Conservation (phyloP, 2,888 invertebrate genomes). For the Xestobium rufovillosum region DNA sequence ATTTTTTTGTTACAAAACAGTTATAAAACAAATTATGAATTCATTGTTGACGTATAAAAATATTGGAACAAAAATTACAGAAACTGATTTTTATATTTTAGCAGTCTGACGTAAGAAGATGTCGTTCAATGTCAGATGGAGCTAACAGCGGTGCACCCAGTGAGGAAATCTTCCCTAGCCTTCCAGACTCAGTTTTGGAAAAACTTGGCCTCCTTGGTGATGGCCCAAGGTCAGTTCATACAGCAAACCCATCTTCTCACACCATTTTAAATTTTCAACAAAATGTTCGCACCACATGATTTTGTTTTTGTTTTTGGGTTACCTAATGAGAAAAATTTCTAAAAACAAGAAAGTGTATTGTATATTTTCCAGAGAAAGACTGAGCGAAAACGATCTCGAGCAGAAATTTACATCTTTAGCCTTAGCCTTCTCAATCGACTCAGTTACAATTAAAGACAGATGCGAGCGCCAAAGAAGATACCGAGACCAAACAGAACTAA, state of each 20-base stretch:
- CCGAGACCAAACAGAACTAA: constrained; percentile 52
- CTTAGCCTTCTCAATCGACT: constrained; percentile 53
- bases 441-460: constrained; percentile 48
- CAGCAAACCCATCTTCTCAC: too few species aligned
- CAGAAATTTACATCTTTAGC: constrained; percentile 50
- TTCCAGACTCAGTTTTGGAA: constrained; percentile 43
- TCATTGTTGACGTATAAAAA: too few species aligned
- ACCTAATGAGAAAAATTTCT: too few species aligned
- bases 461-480: constrained; percentile 49
- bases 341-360: too few species aligned
- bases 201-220: constrained; percentile 41
- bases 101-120: constrained; percentile 28
- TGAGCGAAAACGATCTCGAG: constrained; percentile 43
- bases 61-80: background rate
- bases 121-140: constrained; percentile 39
- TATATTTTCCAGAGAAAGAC: constrained; percentile 36
- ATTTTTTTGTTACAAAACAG: too few species aligned
- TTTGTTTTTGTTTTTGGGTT: too few species aligned
- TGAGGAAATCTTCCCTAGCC: constrained; percentile 39
- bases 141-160: background rate
- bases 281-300: too few species aligned
- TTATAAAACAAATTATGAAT: too few species aligned
- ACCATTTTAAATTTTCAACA: too few species aligned
- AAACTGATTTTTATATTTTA: constrained; percentile 19
- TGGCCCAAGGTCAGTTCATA: constrained; percentile 30